Conservation (phyloP, 2,797 vertebrate genomes). For the Tapera naevia region DNA sequence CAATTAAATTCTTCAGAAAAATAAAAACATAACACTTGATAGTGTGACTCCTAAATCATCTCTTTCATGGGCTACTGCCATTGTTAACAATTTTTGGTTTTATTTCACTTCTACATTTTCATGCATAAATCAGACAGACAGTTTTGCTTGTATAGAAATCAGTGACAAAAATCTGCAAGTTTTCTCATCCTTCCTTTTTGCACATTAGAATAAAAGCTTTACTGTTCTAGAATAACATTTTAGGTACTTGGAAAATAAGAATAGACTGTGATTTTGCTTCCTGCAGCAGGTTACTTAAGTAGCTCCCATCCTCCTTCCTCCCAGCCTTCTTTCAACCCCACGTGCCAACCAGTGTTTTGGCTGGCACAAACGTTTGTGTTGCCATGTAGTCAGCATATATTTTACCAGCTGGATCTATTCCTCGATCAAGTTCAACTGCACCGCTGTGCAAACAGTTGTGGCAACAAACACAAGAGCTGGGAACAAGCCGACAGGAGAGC, state of each 20-base stretch:
- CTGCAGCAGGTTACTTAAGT: background rate
- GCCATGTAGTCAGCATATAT: slow-evolving; percentile 36
- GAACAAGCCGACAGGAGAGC: background rate
- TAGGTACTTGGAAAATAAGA: background rate
- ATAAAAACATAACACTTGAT: background rate
- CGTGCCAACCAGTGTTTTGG: slow-evolving; percentile 31
- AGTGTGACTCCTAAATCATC: background rate
- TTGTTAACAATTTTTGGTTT: background rate
- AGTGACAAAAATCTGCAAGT: background rate
- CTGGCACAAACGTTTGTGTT: background rate
- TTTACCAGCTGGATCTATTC: slow-evolving; percentile 49
- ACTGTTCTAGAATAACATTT: background rate
- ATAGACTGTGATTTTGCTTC: background rate
- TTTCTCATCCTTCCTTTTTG: background rate
- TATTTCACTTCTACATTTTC: background rate
- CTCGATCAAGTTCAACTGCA: background rate
- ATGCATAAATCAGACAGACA: background rate
- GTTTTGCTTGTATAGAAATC: background rate
- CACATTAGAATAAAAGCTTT: background rate
- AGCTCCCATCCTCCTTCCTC: background rate
- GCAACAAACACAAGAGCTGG: background rate
- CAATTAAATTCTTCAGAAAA: background rate
- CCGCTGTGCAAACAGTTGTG: slow-evolving; percentile 37
- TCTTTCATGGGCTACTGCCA: background rate
- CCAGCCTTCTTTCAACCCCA: background rate